Conservation (phyloP, 2,888 invertebrate species). For the Lepidochrysops patricia region DNA sequence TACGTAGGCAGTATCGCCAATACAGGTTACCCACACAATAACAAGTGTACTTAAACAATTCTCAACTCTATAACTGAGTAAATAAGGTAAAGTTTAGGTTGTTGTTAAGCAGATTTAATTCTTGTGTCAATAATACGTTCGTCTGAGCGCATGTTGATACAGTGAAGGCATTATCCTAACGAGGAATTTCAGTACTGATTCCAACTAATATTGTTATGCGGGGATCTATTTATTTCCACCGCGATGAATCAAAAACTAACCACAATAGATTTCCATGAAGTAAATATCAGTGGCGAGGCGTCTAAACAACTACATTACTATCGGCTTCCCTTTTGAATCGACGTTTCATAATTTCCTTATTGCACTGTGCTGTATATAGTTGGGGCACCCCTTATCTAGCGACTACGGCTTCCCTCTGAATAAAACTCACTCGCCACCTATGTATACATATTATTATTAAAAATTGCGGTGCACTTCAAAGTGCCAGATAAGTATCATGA, state of each 20-base stretch:
- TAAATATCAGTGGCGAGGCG: too few relatives aligned
- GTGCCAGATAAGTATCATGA: not conserved
- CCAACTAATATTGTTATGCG: not conserved
- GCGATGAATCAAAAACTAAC: too few relatives aligned
- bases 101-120: not conserved
- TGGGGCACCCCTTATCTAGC: too few relatives aligned
- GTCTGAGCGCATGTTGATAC: not conserved
- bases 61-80: not conserved
- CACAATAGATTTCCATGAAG: not conserved
- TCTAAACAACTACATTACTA: too few relatives aligned
- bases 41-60: conserved; percentile 1
- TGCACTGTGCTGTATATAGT: too few relatives aligned
- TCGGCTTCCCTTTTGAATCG: too few relatives aligned
- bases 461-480: not conserved
- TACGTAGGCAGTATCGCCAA: not conserved
- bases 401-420: too few relatives aligned
- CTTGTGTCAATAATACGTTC: not conserved
- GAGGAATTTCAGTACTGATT: not conserved
- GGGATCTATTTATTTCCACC: too few relatives aligned
- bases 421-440: too few relatives aligned
- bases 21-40: not conserved
- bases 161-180: not conserved
- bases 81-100: not conserved
- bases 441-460: not conserved
- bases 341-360: not conserved